phyloP scores from a whole-genome alignment of 2,888 invertebrate genomes.

The Boloria euphrosyne region DNA sequence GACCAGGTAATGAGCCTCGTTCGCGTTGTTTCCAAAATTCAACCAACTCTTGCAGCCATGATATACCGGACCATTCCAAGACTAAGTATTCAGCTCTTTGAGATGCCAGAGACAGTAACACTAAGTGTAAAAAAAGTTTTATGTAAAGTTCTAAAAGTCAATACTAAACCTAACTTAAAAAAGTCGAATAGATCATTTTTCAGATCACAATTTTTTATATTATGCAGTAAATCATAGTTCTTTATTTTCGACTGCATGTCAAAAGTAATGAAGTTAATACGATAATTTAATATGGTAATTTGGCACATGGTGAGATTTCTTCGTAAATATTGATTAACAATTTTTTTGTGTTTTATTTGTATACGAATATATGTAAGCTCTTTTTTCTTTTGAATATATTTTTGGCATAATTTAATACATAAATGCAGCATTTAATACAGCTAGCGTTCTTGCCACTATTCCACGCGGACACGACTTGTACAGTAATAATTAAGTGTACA shows the following conservation, averaged over 20 bases:
- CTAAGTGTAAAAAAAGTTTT: slow-evolving; percentile 71
- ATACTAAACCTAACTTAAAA: not conserved
- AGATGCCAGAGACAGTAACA: slow-evolving; percentile 95
- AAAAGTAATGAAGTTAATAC: slow-evolving; percentile 1
- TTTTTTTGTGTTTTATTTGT: slow-evolving; percentile 18
- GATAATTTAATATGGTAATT: not conserved
- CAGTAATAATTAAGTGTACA: too few species aligned
- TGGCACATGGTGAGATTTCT: slow-evolving; percentile 2
- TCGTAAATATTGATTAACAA: slow-evolving; percentile 6
- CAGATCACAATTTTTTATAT: too few species aligned
- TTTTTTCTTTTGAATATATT: slow-evolving; percentile 25
- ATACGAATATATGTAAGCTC: slow-evolving; percentile 11
- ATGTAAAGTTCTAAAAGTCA: not conserved
- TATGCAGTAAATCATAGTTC: too few species aligned
- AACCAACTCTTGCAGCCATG: slow-evolving; percentile 88
- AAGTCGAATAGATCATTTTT: not conserved
- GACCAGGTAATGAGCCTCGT: slow-evolving; percentile 89
- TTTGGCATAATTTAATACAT: slow-evolving; percentile 3
- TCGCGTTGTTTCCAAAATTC: slow-evolving; percentile 90
- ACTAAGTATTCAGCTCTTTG: slow-evolving; percentile 93
- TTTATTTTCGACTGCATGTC: too few species aligned
- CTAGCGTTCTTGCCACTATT: too few species aligned
- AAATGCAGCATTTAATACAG: too few species aligned
- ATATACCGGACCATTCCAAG: slow-evolving; percentile 89
- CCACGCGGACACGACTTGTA: too few species aligned